Base-by-base conservation (phyloP, 2,113 vertebrate genomes). In the Prochilodus magdalenae region DNA sequence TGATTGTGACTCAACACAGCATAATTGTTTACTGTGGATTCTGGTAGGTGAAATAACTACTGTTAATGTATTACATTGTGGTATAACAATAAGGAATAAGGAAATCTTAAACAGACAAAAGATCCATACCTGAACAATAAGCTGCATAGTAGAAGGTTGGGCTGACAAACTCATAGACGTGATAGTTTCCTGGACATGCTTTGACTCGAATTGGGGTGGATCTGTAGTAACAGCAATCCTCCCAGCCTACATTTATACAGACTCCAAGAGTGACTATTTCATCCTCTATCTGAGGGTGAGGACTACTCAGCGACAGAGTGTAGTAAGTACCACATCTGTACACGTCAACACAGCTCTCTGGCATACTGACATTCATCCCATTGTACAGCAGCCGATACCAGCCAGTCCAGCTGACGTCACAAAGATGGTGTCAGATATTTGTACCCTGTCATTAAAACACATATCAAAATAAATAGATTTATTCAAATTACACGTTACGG, bases 61-160 rank as follows among this genome's bases (percentile, higher is more conserved):
- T n/a, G n/a, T n/a, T n/a, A n/a, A n/a, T n/a, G n/a, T n/a, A n/a
- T n/a, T n/a, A n/a, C n/a, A n/a, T n/a, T n/a, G n/a, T n/a, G n/a
- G n/a, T n/a, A n/a, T n/a, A n/a, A n/a, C n/a, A n/a, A n/a, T n/a
- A n/a, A n/a, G n/a, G n/a, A n/a, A n/a, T n/a, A n/a, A n/a, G n/a
- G n/a, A n/a, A n/a, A n/a, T n/a, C n/a, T n/a, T n/a, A n/a, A n/a
- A n/a, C n/a, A n/a, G n/a, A n/a, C n/a, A n/a, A n/a, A n/a, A n/a
- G n/a, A n/a, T n/a, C n/a, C n/a, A n/a, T 70, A 82, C 84, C 80
- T 79, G 80, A 65, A 75, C 84, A 85, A 55, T 85, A 83, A 18
- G 60, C 65, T 27, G 40, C 22, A 26, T 13, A 2, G 44, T 72
- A 86, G 6, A 0, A 0, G 30, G 0, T 13, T 67, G 77, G 44